Evolutionary conservation across 2,888 invertebrate genomes (phyloP).

Genomic region (Yponomeuta sedellus): DNA sequence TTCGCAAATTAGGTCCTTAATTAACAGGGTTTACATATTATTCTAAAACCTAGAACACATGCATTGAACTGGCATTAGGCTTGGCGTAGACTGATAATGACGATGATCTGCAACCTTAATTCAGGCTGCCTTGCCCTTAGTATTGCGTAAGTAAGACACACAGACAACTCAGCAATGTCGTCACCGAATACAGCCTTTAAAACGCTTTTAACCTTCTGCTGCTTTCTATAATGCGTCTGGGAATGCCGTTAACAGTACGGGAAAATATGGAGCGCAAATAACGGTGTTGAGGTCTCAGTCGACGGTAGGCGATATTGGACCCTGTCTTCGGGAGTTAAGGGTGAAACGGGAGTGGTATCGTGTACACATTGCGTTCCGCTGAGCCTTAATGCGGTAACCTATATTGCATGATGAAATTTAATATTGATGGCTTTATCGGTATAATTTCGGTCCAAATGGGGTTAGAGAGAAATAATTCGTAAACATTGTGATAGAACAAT

Average conservation of each 20-base stretch:
- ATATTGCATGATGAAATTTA: not conserved
- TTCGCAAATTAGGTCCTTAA: too few species aligned
- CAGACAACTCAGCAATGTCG: too few species aligned
- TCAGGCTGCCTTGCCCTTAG: too few species aligned
- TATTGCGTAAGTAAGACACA: too few species aligned
- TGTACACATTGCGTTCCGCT: not conserved
- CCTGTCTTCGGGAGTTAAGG: not conserved
- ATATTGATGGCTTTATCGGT: not conserved
- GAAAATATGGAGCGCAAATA: not conserved
- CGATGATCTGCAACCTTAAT: too few species aligned
- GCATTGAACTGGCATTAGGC: too few species aligned
- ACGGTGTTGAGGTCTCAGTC: not conserved
- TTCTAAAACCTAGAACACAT: too few species aligned
- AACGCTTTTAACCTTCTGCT: not conserved
- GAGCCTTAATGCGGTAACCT: conserved; percentile 1
- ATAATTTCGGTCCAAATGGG: not conserved
- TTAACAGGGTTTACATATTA: too few species aligned
- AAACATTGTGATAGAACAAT: not conserved
- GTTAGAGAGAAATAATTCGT: not conserved
- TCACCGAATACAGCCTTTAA: too few species aligned
- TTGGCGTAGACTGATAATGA: too few species aligned
- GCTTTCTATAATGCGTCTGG: not conserved
- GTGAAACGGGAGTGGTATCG: not conserved
- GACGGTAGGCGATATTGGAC: not conserved
- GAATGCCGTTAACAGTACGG: not conserved